A percentile compares a stretch with the other conserved stretches of the same genome.
phyloP scores from a whole-genome alignment of 2,797 vertebrate species.

The Lithobates pipiens region DNA sequence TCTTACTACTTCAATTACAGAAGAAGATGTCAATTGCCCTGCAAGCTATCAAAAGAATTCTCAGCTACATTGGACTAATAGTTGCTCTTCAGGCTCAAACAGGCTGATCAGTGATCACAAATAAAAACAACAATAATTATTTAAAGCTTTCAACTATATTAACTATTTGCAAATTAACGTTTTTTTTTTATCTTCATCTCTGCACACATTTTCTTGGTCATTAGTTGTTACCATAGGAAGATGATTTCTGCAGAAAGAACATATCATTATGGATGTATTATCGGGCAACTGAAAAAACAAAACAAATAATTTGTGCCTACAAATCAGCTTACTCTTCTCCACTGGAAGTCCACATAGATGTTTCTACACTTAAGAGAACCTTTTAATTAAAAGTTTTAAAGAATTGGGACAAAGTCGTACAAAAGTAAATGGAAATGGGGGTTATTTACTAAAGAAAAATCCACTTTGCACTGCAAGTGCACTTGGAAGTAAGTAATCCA shows the following conservation, averaged over 20 bases:
- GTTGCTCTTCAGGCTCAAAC: background rate
- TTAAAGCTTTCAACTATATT: background rate
- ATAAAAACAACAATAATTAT: background rate
- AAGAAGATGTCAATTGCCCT: constrained; percentile 27
- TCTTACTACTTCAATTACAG: constrained; percentile 19
- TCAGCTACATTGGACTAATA: background rate
- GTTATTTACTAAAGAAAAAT: too few species aligned
- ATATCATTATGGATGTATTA: too few species aligned
- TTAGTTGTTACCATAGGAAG: too few species aligned
- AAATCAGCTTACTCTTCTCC: background rate
- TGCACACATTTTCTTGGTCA: too few species aligned
- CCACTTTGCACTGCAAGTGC: too few species aligned
- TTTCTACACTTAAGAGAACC: background rate
- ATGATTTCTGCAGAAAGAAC: too few species aligned
- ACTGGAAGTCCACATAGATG: background rate
- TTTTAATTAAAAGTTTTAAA: background rate
- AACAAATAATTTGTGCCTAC: background rate
- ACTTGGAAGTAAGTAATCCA: too few species aligned
- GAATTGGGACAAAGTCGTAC: background rate
- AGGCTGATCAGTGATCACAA: background rate
- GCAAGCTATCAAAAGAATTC: background rate
- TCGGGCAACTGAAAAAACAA: background rate
- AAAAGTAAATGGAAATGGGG: background rate
- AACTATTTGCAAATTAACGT: too few species aligned
- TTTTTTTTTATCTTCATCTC: too few species aligned